These are phyloP conservation scores for Cephus spinipes DNA, from an alignment of 2,888 invertebrate species.

Conservation along the genomic window DNA sequence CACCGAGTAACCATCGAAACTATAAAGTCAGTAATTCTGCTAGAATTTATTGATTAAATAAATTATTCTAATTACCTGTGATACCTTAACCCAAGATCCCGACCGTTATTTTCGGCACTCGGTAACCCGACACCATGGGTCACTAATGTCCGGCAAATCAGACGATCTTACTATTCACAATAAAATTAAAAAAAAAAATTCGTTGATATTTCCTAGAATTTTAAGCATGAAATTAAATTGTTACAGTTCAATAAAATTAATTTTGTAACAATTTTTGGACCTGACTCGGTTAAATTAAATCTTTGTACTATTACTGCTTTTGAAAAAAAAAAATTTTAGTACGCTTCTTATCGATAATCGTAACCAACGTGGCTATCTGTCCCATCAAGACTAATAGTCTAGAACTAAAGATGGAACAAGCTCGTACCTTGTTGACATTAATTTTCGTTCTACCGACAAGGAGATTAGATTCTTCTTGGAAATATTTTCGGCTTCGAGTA, in stretches of 20 bases:
- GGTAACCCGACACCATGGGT: no score
- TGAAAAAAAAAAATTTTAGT: background rate
- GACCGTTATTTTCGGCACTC: background rate
- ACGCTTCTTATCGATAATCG: background rate
- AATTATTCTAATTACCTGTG: background rate
- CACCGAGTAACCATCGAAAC: background rate
- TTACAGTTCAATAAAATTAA: no score
- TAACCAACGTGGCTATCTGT: background rate
- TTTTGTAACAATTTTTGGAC: no score
- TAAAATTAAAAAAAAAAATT: no score
- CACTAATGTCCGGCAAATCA: no score
- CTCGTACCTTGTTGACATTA: background rate
- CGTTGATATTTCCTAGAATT: no score
- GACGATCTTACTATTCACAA: no score
- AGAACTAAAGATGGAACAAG: background rate
- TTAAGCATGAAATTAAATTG: no score
- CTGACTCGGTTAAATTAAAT: no score
- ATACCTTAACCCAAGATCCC: background rate
- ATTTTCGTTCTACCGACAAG: background rate
- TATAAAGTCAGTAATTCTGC: background rate
- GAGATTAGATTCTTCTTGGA: slow-evolving; percentile 1
- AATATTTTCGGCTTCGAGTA: background rate
- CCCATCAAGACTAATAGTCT: background rate
- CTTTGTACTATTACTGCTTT: background rate
- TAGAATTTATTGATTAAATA: background rate